Conservation (phyloP, 2,797 vertebrate genomes). For the Triplophysa bombifrons region DNA sequence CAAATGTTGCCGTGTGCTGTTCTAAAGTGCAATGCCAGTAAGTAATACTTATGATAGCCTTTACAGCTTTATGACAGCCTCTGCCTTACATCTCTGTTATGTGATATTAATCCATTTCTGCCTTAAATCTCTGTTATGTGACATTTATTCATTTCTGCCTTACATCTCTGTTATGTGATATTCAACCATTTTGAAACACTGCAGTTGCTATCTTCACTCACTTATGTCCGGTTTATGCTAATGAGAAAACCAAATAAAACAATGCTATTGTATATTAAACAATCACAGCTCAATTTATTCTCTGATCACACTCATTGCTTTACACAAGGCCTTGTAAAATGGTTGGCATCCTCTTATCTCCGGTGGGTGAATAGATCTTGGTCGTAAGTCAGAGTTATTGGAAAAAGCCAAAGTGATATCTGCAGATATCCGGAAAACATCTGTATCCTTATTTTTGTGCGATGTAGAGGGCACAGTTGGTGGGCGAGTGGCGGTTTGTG, state of each 20-base stretch:
- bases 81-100: too few species aligned
- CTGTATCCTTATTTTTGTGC: slow-evolving; percentile 19
- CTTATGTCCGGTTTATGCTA: slow-evolving; percentile 15
- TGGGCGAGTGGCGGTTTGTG: slow-evolving; percentile 26
- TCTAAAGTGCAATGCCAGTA: not conserved
- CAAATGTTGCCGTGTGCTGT: not conserved
- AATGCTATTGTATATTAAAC: not conserved
- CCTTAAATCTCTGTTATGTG: too few species aligned
- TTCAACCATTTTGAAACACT: not conserved
- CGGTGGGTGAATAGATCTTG: slow-evolving; percentile 24
- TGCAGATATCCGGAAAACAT: slow-evolving; percentile 38
- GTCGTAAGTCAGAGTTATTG: slow-evolving; percentile 19
- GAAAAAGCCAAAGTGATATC: slow-evolving; percentile 13
- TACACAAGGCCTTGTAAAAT: slow-evolving; percentile 3
- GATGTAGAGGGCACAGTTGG: not conserved
- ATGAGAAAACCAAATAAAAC: not conserved
- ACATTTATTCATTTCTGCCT: too few species aligned
- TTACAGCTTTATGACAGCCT: too few species aligned
- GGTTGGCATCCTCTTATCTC: slow-evolving; percentile 9
- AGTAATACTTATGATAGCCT: not conserved
- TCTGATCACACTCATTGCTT: slow-evolving; percentile 10
- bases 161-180: too few species aligned
- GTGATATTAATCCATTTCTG: not conserved
- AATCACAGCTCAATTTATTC: not conserved
- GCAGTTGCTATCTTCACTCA: not conserved